Evolutionary conservation across 2,113 vertebrate genomes (phyloP).

Genomic region (Crotalus viridis): DNA sequence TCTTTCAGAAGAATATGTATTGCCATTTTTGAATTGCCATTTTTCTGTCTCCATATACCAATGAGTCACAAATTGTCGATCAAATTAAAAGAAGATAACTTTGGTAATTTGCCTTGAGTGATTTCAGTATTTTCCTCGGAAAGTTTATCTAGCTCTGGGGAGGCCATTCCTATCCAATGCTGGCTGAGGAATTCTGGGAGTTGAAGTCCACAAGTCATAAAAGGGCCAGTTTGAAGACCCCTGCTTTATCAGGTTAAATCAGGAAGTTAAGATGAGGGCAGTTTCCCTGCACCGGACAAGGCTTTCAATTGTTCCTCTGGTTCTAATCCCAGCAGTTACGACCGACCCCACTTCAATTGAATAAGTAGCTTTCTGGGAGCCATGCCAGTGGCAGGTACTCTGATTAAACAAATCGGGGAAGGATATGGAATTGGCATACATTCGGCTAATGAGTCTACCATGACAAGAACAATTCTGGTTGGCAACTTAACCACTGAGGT

Average conservation of each 20-base stretch:
- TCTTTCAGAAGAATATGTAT: too few species aligned
- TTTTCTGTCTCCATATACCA: background rate
- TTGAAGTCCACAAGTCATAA: too few species aligned
- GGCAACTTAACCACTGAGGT: background rate
- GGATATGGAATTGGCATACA: background rate
- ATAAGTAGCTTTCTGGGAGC: conserved; percentile 1
- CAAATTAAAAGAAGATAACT: background rate
- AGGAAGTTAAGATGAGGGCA: background rate
- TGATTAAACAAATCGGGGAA: background rate
- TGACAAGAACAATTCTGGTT: background rate
- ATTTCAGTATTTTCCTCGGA: background rate
- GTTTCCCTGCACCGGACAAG: conserved; percentile 5
- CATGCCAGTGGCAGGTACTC: background rate
- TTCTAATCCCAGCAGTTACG: conserved; percentile 31
- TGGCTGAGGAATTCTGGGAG: too few species aligned
- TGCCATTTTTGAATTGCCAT: too few species aligned
- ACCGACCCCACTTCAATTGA: conserved; percentile 37
- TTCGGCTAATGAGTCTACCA: background rate
- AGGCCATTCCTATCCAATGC: background rate
- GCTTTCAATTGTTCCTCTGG: background rate
- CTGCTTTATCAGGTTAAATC: background rate
- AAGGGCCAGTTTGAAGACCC: too few species aligned
- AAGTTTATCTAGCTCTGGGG: background rate
- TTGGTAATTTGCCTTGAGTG: background rate
- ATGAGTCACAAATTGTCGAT: background rate